Percentiles rank a stretch among this genome's conserved stretches.
Conservation (phyloP, 2,797 vertebrate genomes). For the Sebastes steindachneri region DNA sequence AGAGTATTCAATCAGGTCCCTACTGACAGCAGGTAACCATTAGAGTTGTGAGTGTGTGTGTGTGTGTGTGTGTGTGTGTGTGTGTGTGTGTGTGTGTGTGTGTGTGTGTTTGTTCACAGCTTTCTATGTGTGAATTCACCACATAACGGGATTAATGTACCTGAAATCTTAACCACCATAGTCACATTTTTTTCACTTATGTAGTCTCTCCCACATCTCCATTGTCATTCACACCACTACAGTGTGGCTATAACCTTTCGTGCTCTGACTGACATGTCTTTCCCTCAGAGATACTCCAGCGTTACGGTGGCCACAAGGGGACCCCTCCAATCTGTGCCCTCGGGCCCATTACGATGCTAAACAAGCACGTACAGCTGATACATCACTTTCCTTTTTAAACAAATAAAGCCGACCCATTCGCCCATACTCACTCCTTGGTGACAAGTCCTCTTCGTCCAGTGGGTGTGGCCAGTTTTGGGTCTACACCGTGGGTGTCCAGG, state of each 20-base stretch:
- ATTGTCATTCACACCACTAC: slow-evolving; percentile 9
- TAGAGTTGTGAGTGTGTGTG: slow-evolving; percentile 26
- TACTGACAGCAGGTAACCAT: slow-evolving; percentile 65
- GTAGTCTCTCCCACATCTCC: background rate
- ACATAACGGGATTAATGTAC: slow-evolving; percentile 37
- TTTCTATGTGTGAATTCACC: slow-evolving; percentile 40
- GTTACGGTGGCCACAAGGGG: background rate
- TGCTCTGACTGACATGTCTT: background rate
- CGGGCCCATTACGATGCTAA: background rate
- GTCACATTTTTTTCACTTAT: slow-evolving; percentile 8
- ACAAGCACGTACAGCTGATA: background rate
- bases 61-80: background rate
- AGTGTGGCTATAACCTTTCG: background rate
- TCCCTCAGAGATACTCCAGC: background rate
- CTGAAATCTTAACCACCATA: slow-evolving; percentile 5
- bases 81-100: background rate
- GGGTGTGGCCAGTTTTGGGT: slow-evolving; percentile 84
- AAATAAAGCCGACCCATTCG: background rate
- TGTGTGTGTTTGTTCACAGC: slow-evolving; percentile 17
- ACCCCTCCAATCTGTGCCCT: background rate
- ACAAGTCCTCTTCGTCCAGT: slow-evolving; percentile 92
- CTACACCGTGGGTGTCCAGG: slow-evolving; percentile 88
- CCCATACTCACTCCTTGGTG: slow-evolving; percentile 93
- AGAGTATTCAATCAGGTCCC: slow-evolving; percentile 69
- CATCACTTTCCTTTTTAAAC: background rate